These are phyloP conservation scores for Neopipo cinnamomea DNA, from an alignment of 2,113 vertebrate genomes.

Conservation along the genomic window DNA sequence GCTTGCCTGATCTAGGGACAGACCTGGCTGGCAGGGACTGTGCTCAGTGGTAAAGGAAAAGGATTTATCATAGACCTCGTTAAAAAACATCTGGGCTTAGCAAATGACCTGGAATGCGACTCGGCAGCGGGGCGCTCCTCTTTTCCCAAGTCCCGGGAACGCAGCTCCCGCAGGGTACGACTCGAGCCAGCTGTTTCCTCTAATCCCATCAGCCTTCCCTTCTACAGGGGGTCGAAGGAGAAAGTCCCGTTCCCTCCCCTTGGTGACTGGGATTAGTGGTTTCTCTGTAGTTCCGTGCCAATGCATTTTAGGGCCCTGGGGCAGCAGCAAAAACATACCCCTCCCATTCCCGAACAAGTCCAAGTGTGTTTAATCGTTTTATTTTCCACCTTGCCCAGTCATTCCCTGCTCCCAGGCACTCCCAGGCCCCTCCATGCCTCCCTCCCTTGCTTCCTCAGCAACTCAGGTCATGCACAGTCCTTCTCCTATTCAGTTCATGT, in stretches of 20 bases:
- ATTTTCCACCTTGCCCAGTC: constrained; percentile 21
- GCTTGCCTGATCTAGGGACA: neutral
- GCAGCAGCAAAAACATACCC: neutral
- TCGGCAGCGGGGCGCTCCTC: constrained; percentile 60
- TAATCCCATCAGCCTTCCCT: constrained; percentile 65
- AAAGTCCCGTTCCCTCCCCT: neutral
- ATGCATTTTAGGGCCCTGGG: constrained; percentile 12
- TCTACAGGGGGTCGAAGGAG: constrained; percentile 40
- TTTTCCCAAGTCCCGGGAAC: constrained; percentile 47
- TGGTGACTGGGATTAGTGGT: neutral
- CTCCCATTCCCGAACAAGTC: constrained; percentile 5
- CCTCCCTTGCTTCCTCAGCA: neutral
- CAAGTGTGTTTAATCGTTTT: constrained; percentile 21
- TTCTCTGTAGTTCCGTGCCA: constrained; percentile 25
- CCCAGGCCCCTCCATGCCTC: neutral
- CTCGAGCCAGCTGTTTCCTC: constrained; percentile 74
- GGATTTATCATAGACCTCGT: constrained; percentile 51
- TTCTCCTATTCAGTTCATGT: neutral
- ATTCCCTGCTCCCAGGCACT: neutral
- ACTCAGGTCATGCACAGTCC: neutral
- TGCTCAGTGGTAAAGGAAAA: neutral
- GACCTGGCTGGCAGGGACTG: constrained; percentile 30
- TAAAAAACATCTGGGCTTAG: constrained; percentile 76
- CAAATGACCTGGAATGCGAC: constrained; percentile 69
- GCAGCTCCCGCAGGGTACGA: constrained; percentile 60